Evolutionary conservation across 1,140 invertebrate species (phyloP).

Genomic region (Dryas iulia): DNA sequence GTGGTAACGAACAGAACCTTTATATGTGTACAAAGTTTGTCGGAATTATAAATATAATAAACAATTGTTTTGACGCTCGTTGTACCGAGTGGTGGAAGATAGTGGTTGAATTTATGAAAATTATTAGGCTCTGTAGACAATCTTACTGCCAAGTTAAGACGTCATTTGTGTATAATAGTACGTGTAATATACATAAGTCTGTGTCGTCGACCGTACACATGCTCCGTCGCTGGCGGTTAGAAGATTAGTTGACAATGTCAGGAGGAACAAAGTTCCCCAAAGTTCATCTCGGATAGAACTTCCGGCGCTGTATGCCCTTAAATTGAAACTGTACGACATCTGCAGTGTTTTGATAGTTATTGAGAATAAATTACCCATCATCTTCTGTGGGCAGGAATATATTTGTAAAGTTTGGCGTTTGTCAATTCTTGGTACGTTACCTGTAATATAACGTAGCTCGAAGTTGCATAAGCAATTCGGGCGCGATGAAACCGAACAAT

Average conservation of each 20-base stretch:
- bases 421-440: slow-evolving; percentile 30
- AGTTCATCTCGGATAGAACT: slow-evolving; percentile 65
- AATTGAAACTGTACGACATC: slow-evolving; percentile 75
- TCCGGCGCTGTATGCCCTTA: slow-evolving; percentile 60
- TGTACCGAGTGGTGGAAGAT: slow-evolving; percentile 22
- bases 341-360: slow-evolving; percentile 70
- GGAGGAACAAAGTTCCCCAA: slow-evolving; percentile 61
- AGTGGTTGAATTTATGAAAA: slow-evolving; percentile 25
- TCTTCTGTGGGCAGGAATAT: slow-evolving; percentile 38
- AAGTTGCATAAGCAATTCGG: slow-evolving; percentile 7
- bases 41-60: slow-evolving; percentile 26
- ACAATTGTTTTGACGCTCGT: slow-evolving; percentile 27
- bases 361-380: slow-evolving; percentile 60
- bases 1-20: slow-evolving; percentile 24
- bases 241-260: slow-evolving; percentile 78
- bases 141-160: slow-evolving; percentile 26
- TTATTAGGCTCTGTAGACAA: slow-evolving; percentile 30
- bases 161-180: slow-evolving; percentile 27
- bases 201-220: slow-evolving; percentile 42
- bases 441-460: slow-evolving; percentile 7
- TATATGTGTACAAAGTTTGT: slow-evolving; percentile 27
- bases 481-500: not conserved
- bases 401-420: slow-evolving; percentile 37
- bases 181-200: slow-evolving; percentile 29
- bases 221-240: slow-evolving; percentile 50